Percentiles rank a stretch among this genome's conserved stretches.
Evolutionary conservation across 2,797 vertebrate species (phyloP).

Genomic region (Pygocentrus nattereri): DNA sequence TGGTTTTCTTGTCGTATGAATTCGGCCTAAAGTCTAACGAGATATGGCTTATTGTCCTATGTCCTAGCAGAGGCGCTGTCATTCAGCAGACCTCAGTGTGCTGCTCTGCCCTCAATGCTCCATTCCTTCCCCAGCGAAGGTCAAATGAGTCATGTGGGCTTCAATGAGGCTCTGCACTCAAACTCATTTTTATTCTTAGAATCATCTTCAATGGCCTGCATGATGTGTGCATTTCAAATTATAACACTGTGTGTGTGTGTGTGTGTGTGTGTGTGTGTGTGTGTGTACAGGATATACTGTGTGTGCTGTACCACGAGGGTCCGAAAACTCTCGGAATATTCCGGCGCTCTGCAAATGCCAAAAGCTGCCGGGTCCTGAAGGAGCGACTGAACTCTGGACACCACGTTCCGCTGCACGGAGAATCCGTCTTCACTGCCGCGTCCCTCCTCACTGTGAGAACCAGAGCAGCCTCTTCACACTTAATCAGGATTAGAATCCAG

Average conservation of each 20-base stretch:
- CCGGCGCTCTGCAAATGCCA: conserved; percentile 83
- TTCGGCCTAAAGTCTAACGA: background rate
- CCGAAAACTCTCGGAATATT: conserved; percentile 82
- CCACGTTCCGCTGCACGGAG: conserved; percentile 74
- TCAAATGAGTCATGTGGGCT: background rate
- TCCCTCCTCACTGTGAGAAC: conserved; percentile 80
- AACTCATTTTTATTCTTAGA: background rate
- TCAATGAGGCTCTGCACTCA: too few relatives aligned
- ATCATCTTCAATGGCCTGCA: too few relatives aligned
- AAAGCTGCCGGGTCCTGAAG: conserved; percentile 81
- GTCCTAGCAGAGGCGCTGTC: too few relatives aligned
- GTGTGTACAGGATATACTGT: conserved; percentile 76
- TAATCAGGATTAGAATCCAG: too few relatives aligned
- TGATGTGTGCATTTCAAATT: background rate
- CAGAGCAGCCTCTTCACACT: background rate
- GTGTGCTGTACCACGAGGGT: conserved; percentile 79
- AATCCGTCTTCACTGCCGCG: conserved; percentile 82
- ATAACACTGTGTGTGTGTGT: background rate
- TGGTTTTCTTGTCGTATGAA: too few relatives aligned
- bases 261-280: background rate
- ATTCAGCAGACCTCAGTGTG: too few relatives aligned
- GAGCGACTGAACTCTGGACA: conserved; percentile 80
- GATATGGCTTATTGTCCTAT: background rate
- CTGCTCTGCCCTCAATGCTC: too few relatives aligned
- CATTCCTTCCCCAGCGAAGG: too few relatives aligned